These are phyloP conservation scores for Hipposideros larvatus DNA, from an alignment of 2,797 vertebrate genomes.

Conservation along the genomic window DNA sequence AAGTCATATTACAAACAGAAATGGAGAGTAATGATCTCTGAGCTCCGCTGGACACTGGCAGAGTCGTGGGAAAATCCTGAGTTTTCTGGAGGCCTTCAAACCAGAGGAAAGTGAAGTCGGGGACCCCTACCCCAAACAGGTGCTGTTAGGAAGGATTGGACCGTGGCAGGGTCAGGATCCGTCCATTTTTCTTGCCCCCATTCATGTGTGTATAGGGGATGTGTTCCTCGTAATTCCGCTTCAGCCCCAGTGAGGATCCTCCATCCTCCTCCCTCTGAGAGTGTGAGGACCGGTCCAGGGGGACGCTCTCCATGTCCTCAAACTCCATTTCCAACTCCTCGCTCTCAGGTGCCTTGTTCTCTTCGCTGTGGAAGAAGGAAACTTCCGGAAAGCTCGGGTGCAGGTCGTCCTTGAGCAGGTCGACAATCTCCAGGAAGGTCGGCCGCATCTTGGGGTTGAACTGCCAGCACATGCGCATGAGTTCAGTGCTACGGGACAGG, in stretches of 20 bases:
- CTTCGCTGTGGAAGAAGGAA: slow-evolving; percentile 99
- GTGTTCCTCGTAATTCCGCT: slow-evolving; percentile 96
- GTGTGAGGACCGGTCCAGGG: slow-evolving; percentile 96
- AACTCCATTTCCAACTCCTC: slow-evolving; percentile 98
- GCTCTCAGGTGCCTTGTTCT: slow-evolving; percentile 96
- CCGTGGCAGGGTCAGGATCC: slow-evolving; percentile 95
- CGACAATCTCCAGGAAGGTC: slow-evolving; percentile 96
- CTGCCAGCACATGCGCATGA: slow-evolving; percentile 99
- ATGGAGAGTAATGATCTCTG: slow-evolving; percentile 70
- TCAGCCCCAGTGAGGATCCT: slow-evolving; percentile 92
- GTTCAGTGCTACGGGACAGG: slow-evolving; percentile 90
- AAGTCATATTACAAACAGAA: slow-evolving; percentile 87
- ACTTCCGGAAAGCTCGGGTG: slow-evolving; percentile 95
- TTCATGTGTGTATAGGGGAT: slow-evolving; percentile 99
- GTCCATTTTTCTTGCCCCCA: slow-evolving; percentile 98
- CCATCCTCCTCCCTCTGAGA: slow-evolving; percentile 94
- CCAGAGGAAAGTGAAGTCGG: slow-evolving; percentile 77
- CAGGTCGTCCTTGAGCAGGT: slow-evolving; percentile 96
- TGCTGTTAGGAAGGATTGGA: slow-evolving; percentile 96
- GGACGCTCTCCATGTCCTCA: slow-evolving; percentile 99
- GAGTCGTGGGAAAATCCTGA: slow-evolving; percentile 93
- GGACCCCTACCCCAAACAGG: slow-evolving; percentile 82
- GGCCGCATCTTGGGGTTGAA: slow-evolving; percentile 99
- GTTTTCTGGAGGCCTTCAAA: slow-evolving; percentile 90
- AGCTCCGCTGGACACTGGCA: slow-evolving; percentile 88